A percentile compares a stretch with the other conserved stretches of the same genome.
Evolutionary conservation across 2,113 vertebrate genomes (phyloP).

Genomic region (Psilopsiagon aymara): DNA sequence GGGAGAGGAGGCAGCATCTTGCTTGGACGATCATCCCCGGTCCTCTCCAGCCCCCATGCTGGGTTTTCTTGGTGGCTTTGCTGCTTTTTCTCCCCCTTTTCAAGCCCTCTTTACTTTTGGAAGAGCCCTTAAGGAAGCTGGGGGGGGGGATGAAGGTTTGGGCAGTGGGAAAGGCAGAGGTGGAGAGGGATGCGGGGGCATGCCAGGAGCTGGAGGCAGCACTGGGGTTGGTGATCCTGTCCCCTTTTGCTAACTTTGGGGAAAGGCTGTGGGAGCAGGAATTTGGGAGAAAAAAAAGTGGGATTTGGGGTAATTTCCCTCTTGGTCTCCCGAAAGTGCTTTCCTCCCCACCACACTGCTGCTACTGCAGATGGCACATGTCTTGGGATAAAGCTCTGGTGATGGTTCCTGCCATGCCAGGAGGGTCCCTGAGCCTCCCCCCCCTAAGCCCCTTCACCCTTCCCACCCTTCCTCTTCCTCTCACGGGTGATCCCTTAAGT

Average conservation of each 20-base stretch:
- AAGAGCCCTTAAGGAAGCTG: not conserved
- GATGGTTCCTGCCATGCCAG: not conserved
- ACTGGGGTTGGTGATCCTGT: not conserved
- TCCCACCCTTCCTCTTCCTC: not conserved
- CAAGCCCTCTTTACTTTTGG: not conserved
- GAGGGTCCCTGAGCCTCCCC: not conserved
- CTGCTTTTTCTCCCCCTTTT: not conserved
- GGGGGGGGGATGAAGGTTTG: not conserved
- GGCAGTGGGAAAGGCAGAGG: not conserved
- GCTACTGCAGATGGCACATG: not conserved
- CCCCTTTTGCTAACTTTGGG: not conserved
- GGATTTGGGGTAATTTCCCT: not conserved
- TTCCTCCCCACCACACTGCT: not conserved
- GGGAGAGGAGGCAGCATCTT: not conserved
- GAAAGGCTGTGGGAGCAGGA: not conserved
- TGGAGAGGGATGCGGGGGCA: accelerated
- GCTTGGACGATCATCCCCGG: not conserved
- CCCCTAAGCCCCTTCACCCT: not conserved
- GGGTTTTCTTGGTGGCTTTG: not conserved
- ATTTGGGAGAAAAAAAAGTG: not conserved
- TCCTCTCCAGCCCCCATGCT: not conserved
- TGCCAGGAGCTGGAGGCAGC: not conserved
- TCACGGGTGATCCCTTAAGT: not conserved
- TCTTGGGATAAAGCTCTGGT: not conserved
- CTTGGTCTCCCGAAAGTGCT: not conserved